phyloP scores from a whole-genome alignment of 2,113 vertebrate genomes.

The Chinchilla lanigera region DNA sequence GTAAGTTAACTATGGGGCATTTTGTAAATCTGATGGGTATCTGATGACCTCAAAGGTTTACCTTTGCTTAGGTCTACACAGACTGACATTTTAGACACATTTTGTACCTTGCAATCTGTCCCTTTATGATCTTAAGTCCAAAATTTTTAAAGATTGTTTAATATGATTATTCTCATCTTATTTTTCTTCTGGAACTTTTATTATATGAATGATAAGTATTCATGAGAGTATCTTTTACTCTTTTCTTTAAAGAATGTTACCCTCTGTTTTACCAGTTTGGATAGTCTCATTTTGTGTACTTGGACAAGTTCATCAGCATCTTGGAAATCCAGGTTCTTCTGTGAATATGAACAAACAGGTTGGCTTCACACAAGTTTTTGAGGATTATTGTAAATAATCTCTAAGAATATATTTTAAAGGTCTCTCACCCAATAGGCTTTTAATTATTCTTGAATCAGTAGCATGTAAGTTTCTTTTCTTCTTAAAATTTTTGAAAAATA shows the following conservation, averaged over 20 bases:
- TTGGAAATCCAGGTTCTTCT: not conserved
- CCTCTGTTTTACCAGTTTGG: too few relatives aligned
- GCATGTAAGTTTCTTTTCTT: not conserved
- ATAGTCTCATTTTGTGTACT: not conserved
- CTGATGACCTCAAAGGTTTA: not conserved
- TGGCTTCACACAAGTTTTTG: not conserved
- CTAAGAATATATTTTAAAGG: not conserved
- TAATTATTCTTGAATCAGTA: not conserved
- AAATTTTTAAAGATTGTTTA: not conserved
- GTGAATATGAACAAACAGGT: not conserved
- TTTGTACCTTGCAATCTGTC: not conserved
- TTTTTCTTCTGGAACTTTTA: not conserved
- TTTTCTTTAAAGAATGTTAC: not conserved
- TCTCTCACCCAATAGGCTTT: not conserved
- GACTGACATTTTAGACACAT: not conserved
- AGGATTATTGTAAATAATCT: not conserved
- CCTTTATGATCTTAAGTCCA: not conserved
- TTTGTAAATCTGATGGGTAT: not conserved
- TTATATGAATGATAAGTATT: not conserved
- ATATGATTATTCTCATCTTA: not conserved
- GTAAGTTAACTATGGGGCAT: not conserved
- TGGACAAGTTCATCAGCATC: not conserved
- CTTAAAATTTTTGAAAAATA: not conserved
- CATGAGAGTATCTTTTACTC: not conserved
- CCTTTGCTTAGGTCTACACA: not conserved